Evolutionary conservation across 1,140 invertebrate genomes (phyloP).

Genomic region (Oncopeltus fasciatus): DNA sequence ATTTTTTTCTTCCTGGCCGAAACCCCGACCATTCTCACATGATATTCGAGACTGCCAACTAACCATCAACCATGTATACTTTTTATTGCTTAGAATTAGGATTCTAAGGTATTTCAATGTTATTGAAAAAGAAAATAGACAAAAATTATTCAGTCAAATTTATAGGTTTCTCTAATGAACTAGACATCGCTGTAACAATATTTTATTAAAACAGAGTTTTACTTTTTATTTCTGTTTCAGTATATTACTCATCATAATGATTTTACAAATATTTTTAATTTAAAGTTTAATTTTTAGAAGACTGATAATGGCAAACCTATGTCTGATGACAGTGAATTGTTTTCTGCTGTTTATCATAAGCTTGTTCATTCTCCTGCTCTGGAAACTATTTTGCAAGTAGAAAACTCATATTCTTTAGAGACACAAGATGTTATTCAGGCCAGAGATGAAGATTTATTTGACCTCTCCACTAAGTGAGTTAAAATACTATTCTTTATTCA

Average conservation of each 20-base stretch:
- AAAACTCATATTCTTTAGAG: conserved; percentile 59
- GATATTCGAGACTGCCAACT: too few relatives aligned
- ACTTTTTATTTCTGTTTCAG: not conserved
- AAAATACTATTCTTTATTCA: not conserved
- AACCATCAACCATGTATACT: too few relatives aligned
- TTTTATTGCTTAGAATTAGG: too few relatives aligned
- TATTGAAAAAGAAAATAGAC: too few relatives aligned
- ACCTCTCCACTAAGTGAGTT: conserved; percentile 29
- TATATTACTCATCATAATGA: not conserved
- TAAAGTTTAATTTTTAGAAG: not conserved
- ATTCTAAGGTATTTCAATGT: too few relatives aligned
- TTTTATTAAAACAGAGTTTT: not conserved
- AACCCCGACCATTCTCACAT: too few relatives aligned
- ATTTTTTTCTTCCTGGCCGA: too few relatives aligned
- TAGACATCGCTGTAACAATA: too few relatives aligned
- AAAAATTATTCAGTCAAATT: too few relatives aligned
- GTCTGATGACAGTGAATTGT: conserved; percentile 50
- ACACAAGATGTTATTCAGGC: conserved; percentile 48
- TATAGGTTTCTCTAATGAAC: too few relatives aligned
- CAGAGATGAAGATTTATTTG: conserved; percentile 37
- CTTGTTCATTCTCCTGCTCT: conserved; percentile 68
- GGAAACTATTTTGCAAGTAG: conserved; percentile 59
- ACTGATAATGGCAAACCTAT: not conserved
- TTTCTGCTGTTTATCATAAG: conserved; percentile 65
- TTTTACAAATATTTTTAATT: not conserved